These are phyloP conservation scores for Grus americana DNA, from an alignment of 2,113 vertebrate species.

Conservation along the genomic window DNA sequence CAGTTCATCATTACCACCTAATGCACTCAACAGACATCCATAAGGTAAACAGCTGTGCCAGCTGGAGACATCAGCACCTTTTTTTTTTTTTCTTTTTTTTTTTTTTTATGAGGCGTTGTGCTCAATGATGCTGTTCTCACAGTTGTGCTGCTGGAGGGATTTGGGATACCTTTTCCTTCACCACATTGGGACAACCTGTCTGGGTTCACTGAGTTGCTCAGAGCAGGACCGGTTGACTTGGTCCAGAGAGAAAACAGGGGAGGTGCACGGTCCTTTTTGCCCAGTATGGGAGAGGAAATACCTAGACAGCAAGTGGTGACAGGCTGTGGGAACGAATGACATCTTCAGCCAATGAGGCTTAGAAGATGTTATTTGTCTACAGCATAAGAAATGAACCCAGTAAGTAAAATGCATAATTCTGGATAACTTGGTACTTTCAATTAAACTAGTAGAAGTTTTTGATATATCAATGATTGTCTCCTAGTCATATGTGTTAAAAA, in stretches of 20 bases:
- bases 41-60: neutral
- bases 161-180: neutral
- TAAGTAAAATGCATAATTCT: neutral
- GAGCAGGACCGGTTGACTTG: neutral
- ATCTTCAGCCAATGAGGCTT: neutral
- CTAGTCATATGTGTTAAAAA: neutral
- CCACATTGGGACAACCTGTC: neutral
- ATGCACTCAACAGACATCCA: neutral
- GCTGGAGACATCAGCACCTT: neutral
- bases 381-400: neutral
- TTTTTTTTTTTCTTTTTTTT: neutral
- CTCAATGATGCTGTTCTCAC: accelerated
- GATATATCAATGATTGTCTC: neutral
- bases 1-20: neutral
- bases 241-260: neutral
- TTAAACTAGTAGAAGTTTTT: neutral
- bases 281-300: neutral
- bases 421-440: neutral
- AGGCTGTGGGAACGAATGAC: neutral
- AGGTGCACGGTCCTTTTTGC: neutral
- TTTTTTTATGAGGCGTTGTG: neutral
- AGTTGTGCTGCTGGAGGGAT: neutral
- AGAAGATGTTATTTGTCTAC: neutral
- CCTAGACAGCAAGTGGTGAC: neutral
- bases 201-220: neutral